These are phyloP conservation scores for Entomobrya proxima DNA, from an alignment of 2,888 invertebrate genomes.

Conservation along the genomic window DNA sequence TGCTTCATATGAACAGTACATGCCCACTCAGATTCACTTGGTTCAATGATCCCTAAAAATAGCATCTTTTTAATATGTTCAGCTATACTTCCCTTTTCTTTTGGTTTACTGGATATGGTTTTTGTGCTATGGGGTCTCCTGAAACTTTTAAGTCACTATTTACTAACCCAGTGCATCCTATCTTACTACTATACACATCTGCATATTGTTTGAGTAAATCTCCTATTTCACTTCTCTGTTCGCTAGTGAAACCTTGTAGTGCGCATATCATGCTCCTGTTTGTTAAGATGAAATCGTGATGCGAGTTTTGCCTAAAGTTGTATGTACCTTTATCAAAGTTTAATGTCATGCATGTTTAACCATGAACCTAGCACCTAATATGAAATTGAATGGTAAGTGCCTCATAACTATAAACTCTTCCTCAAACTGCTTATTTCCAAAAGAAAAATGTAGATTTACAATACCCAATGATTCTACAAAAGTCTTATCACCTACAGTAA, in stretches of 20 bases:
- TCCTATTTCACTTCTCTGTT: background rate
- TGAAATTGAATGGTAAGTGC: too few relatives aligned
- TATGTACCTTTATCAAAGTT: too few relatives aligned
- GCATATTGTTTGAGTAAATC: background rate
- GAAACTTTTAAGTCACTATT: constrained; percentile 19
- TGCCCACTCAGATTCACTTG: constrained; percentile 64
- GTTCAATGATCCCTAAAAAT: constrained; percentile 66
- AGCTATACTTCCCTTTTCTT: constrained; percentile 55
- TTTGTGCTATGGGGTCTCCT: constrained; percentile 25
- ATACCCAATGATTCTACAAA: background rate
- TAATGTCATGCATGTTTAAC: too few relatives aligned
- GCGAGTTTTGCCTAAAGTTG: too few relatives aligned
- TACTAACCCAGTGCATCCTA: constrained; percentile 34
- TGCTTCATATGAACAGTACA: constrained; percentile 68
- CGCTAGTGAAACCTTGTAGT: background rate
- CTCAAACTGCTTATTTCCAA: background rate
- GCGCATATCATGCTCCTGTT: too few relatives aligned
- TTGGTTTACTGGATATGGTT: constrained; percentile 1
- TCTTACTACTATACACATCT: constrained; percentile 11
- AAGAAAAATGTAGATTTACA: background rate
- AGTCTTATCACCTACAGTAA: background rate
- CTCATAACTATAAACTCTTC: too few relatives aligned
- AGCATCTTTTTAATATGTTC: constrained; percentile 70
- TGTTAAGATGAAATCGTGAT: too few relatives aligned
- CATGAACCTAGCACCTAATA: too few relatives aligned